phyloP scores from a whole-genome alignment of 1,140 invertebrate species.

The Antheraea mylitta region DNA sequence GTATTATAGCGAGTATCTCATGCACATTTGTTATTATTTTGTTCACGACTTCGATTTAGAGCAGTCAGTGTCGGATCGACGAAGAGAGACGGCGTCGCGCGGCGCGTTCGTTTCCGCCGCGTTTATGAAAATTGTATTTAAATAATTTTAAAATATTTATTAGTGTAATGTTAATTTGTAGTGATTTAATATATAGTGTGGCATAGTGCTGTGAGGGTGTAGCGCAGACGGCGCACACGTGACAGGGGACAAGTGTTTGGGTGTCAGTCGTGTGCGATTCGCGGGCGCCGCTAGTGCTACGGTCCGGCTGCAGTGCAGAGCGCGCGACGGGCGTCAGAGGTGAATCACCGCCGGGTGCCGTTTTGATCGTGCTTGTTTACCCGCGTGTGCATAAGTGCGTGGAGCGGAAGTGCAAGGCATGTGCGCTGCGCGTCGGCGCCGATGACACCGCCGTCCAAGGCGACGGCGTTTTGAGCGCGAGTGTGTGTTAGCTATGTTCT shows the following conservation, averaged over 20 bases:
- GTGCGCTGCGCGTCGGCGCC: slow-evolving; percentile 63
- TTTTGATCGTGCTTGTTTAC: slow-evolving; percentile 72
- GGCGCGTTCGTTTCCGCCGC: slow-evolving; percentile 56
- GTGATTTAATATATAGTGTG: slow-evolving; percentile 64
- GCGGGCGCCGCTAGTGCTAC: slow-evolving; percentile 53
- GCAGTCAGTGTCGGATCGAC: slow-evolving; percentile 63
- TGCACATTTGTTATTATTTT: slow-evolving; percentile 83
- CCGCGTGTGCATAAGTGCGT: slow-evolving; percentile 73
- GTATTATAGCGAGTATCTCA: slow-evolving; percentile 75
- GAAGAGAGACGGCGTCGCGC: slow-evolving; percentile 57
- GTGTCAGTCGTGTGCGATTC: slow-evolving; percentile 60
- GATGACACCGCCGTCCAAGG: slow-evolving; percentile 69
- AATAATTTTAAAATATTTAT: slow-evolving; percentile 39
- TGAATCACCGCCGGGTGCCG: slow-evolving; percentile 68
- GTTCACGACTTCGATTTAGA: slow-evolving; percentile 78
- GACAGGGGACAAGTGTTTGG: slow-evolving; percentile 68
- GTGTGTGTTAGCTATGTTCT: slow-evolving; percentile 67
- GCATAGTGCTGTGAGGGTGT: slow-evolving; percentile 44
- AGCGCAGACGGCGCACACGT: slow-evolving; percentile 64
- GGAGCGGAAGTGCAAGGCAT: slow-evolving; percentile 71
- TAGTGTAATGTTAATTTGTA: slow-evolving; percentile 35
- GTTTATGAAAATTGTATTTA: slow-evolving; percentile 49
- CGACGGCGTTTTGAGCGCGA: slow-evolving; percentile 67
- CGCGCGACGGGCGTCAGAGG: slow-evolving; percentile 57
- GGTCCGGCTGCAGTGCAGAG: slow-evolving; percentile 57